phyloP scores from a whole-genome alignment of 2,113 vertebrate genomes.

The Cyanistes caeruleus region DNA sequence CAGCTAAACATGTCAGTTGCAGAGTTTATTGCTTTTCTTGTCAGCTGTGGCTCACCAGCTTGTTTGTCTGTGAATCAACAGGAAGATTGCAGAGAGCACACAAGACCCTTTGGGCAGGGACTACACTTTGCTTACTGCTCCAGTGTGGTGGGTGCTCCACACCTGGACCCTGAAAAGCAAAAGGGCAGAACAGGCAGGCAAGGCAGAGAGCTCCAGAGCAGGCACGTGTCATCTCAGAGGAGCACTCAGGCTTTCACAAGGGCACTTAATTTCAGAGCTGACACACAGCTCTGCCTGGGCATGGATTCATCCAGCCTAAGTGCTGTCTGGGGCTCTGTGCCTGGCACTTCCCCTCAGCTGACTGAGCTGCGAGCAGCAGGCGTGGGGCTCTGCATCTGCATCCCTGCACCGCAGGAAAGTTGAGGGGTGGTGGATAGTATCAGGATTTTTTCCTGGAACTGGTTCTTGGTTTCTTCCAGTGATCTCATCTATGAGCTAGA shows the following conservation, averaged over 20 bases:
- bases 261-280: conserved; percentile 47
- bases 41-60: not conserved
- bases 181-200: not conserved
- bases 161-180: not conserved
- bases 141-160: not conserved
- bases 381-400: not conserved
- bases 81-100: not conserved
- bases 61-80: not conserved
- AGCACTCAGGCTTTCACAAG: conserved; percentile 38
- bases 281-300: conserved; percentile 45
- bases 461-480: conserved; percentile 15
- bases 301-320: conserved; percentile 18
- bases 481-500: not conserved
- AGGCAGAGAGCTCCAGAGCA: not conserved
- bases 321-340: not conserved
- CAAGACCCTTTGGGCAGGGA: not conserved
- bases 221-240: not conserved
- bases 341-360: not conserved
- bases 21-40: not conserved
- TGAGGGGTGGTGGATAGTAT: not conserved
- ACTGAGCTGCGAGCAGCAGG: not conserved
- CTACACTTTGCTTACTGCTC: not conserved
- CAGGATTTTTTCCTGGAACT: conserved; percentile 14
- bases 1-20: not conserved
- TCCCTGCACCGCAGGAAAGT: accelerated